Percentiles rank a stretch among this genome's conserved stretches.
Evolutionary conservation across 2,797 vertebrate species (phyloP).

Genomic region (Cercopithecus diana): DNA sequence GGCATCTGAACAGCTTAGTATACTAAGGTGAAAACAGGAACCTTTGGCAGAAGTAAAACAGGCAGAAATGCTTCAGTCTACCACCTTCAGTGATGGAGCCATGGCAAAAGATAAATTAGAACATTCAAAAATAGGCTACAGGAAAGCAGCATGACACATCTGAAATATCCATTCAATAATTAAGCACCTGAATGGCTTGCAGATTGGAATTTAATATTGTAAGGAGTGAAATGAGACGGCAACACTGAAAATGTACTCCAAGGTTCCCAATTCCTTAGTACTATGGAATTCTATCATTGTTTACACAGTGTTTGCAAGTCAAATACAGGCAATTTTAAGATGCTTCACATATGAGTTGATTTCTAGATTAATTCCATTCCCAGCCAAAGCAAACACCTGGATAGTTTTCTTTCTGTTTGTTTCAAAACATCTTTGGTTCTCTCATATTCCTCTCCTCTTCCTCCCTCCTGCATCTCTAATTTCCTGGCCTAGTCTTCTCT

Average conservation of each 20-base stretch:
- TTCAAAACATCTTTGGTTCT: slow-evolving; percentile 45
- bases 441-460: not conserved
- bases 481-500: slow-evolving; percentile 22
- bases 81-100: slow-evolving; percentile 50
- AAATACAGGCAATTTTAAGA: slow-evolving; percentile 50
- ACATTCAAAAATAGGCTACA: slow-evolving; percentile 58
- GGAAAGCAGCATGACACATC: slow-evolving; percentile 62
- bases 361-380: slow-evolving; percentile 44
- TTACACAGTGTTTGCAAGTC: slow-evolving; percentile 42
- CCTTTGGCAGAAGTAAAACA: slow-evolving; percentile 64
- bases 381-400: not conserved
- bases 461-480: not conserved
- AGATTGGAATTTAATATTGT: slow-evolving; percentile 53
- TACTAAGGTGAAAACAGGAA: slow-evolving; percentile 71
- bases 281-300: slow-evolving; percentile 49
- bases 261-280: slow-evolving; percentile 30
- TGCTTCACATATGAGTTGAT: slow-evolving; percentile 43
- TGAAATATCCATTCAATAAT: slow-evolving; percentile 50
- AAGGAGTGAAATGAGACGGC: not conserved
- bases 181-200: slow-evolving; percentile 23
- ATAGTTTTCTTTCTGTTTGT: slow-evolving; percentile 51
- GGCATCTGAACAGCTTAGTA: slow-evolving; percentile 50
- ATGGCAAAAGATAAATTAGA: slow-evolving; percentile 66
- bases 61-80: slow-evolving; percentile 47
- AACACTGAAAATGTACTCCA: slow-evolving; percentile 25